Base-by-base conservation (phyloP, 1,140 invertebrate species). In the Phthorimaea operculella region DNA sequence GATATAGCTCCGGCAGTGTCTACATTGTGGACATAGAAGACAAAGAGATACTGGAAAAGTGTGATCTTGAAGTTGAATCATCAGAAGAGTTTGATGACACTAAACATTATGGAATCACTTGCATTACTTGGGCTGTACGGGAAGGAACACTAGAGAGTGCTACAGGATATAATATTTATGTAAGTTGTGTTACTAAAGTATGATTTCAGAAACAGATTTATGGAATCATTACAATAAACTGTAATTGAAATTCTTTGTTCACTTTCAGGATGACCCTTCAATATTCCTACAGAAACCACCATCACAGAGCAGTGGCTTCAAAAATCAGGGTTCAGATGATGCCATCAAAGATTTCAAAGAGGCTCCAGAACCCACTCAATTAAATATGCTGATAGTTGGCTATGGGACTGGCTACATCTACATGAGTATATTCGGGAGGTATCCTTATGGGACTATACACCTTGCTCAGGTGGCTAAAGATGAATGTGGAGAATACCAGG, bases 11-110 rank as follows among this genome's bases (percentile, higher is more conserved):
- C 65, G 89, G 91, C 68, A 86, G 83, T 60, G 84, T 96, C 0
- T 88, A 90, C 15, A 87, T 97, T 6, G 87, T 95, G 51, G 93
- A 96, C 79, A 92, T 97, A 45, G 96, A 98, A 86, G 94, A 96
- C 70, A 94, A 95, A 67, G 92, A 93, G 65, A 88, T 92, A 33
- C 83, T 97, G 15, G 91, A 94, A 54, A 90, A 89, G 51, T 89
- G 90, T 57, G 84, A 90, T 52, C 85, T 89, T 59, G 87, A 81
- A 55, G 65, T 65, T 50, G 72, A 74, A 51, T 86, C 68, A 66
- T 60, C 62, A 15, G 77, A 85, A 72, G 79, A 79, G 47, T 70
- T 75, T 63, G 71, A 72, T 54, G 66, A 64, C 55, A 52, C 56
- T 9, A 79, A 73, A 49, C 62, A 70, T 59, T 69, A 61, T 64